These are phyloP conservation scores for Alaudala cheleensis DNA, from an alignment of 2,113 vertebrate species.

Conservation along the genomic window DNA sequence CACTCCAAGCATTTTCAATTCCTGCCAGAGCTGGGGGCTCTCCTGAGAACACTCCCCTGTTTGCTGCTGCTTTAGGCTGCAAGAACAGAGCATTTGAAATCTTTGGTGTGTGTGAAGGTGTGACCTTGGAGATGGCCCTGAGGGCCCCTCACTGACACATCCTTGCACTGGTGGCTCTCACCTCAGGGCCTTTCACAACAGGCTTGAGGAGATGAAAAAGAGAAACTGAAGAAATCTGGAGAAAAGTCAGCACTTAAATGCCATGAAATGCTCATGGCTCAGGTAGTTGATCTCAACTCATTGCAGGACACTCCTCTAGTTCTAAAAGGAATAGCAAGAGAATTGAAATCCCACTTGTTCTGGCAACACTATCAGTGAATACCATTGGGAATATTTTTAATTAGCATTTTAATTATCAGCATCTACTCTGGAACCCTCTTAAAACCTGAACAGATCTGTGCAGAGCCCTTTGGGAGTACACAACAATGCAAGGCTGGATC, in stretches of 20 bases:
- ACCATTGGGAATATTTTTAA: background rate
- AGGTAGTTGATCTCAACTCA: background rate
- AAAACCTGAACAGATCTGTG: background rate
- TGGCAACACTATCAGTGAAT: background rate
- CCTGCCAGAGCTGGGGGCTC: background rate
- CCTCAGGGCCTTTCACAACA: background rate
- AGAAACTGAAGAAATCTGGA: background rate
- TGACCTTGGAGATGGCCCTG: background rate
- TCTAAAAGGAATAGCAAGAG: background rate
- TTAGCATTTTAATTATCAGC: slow-evolving; percentile 23
- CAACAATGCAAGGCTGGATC: background rate
- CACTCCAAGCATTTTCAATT: background rate
- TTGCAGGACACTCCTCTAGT: background rate
- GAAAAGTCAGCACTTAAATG: background rate
- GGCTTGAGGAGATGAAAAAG: background rate
- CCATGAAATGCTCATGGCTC: background rate
- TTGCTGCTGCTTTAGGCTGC: background rate
- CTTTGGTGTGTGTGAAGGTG: background rate
- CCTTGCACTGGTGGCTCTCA: background rate
- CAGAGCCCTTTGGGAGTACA: background rate
- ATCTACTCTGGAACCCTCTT: background rate
- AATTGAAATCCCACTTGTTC: slow-evolving; percentile 12
- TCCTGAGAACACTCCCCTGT: background rate
- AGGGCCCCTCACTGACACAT: background rate
- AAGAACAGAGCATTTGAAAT: background rate